Evolutionary conservation across 2,797 vertebrate species (phyloP).

Genomic region (Halcyon badia): DNA sequence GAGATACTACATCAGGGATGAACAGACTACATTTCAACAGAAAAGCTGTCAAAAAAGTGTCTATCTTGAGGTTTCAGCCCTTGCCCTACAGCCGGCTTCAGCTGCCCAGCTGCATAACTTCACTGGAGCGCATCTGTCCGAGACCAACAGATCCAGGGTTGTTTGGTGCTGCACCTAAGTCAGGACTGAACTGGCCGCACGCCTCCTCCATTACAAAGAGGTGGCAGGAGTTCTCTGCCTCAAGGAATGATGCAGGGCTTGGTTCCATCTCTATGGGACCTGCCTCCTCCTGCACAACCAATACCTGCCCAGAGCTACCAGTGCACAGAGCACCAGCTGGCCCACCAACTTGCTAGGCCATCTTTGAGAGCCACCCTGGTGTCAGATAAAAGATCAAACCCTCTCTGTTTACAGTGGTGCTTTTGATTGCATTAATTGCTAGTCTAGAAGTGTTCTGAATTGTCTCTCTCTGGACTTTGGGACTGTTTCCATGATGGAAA

Average conservation of each 20-base stretch:
- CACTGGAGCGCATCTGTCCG: not conserved
- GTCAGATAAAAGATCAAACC: not conserved
- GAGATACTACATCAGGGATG: not conserved
- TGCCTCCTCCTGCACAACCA: not conserved
- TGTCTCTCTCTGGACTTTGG: not conserved
- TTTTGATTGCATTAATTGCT: not conserved
- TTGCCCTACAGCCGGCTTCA: not conserved
- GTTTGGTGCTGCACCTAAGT: too few relatives aligned
- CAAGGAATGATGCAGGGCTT: not conserved
- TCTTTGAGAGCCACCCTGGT: not conserved
- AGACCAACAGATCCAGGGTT: not conserved
- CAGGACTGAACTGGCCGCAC: not conserved
- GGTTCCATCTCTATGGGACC: not conserved
- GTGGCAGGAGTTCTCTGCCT: not conserved
- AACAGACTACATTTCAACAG: not conserved
- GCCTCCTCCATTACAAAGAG: not conserved
- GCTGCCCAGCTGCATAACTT: not conserved
- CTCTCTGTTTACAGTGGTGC: not conserved
- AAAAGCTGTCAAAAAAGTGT: not conserved
- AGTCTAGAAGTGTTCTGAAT: not conserved
- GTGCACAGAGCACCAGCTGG: fast-evolving
- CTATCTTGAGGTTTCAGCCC: not conserved
- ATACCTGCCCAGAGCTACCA: not conserved
- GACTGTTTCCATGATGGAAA: not conserved
- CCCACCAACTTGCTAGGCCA: not conserved